phyloP scores from a whole-genome alignment of 1,140 invertebrate species.

The Drosophila repletoides region DNA sequence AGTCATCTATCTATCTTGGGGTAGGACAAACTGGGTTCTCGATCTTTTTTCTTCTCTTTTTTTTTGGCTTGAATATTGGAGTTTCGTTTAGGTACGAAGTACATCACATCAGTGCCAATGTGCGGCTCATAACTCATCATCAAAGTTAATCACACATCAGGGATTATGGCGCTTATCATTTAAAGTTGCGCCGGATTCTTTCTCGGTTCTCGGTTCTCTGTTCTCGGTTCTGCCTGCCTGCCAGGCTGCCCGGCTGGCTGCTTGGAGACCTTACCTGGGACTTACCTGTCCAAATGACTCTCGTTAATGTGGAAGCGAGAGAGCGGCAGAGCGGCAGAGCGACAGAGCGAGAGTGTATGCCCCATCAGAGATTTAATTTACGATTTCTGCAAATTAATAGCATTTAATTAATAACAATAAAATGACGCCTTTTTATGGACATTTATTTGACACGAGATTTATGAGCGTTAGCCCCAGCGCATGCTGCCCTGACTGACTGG shows the following conservation, averaged over 20 bases:
- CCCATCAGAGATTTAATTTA: conserved; percentile 75
- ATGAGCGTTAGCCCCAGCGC: conserved; percentile 36
- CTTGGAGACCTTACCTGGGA: conserved; percentile 9
- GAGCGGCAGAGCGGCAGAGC: conserved; percentile 40
- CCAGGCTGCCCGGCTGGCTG: conserved; percentile 9
- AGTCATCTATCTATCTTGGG: conserved; percentile 57
- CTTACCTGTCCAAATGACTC: conserved; percentile 67
- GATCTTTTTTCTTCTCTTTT: too few species aligned
- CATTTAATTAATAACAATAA: conserved; percentile 81
- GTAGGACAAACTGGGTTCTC: too few species aligned
- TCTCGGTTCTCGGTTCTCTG: too few species aligned
- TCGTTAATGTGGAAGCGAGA: conserved; percentile 60
- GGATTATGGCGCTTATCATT: conserved; percentile 81
- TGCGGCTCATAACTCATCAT: conserved; percentile 81
- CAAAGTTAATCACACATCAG: conserved; percentile 81
- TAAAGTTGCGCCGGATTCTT: conserved; percentile 50
- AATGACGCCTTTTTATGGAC: conserved; percentile 79
- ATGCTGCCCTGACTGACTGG: conserved; percentile 1
- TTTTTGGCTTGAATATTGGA: too few species aligned
- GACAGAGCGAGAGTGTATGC: too few species aligned
- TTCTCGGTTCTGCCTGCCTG: too few species aligned
- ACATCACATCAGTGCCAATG: conserved; percentile 72
- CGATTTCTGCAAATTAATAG: conserved; percentile 81
- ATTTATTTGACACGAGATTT: conserved; percentile 76
- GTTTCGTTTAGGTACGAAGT: background rate